These are phyloP conservation scores for Mormyrus iriodes DNA, from an alignment of 2,113 vertebrate species.

Conservation along the genomic window DNA sequence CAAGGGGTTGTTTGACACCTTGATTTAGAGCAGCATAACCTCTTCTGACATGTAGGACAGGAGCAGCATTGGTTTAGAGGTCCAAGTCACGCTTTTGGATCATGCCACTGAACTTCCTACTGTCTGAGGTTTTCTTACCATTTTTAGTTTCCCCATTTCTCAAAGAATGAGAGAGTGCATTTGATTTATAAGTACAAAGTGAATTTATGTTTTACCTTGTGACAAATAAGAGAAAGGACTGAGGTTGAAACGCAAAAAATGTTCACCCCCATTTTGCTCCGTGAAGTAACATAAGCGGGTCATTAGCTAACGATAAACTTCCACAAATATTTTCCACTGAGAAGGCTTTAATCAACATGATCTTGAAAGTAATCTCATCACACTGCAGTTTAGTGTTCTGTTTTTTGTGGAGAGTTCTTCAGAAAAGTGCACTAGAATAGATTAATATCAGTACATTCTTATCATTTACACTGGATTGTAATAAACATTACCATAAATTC, in stretches of 20 bases:
- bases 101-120: not conserved
- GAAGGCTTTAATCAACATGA: not conserved
- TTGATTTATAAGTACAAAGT: not conserved
- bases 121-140: not conserved
- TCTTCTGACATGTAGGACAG: not conserved
- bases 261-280: not conserved
- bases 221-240: not conserved
- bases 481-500: not conserved
- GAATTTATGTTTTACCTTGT: not conserved
- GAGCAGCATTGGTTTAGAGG: not conserved
- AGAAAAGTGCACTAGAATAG: not conserved
- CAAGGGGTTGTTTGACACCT: not conserved
- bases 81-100: conserved; percentile 7
- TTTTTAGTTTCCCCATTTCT: not conserved
- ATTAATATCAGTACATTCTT: not conserved
- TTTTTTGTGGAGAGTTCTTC: not conserved
- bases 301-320: conserved; percentile 10
- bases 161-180: not conserved
- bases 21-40: conserved; percentile 13
- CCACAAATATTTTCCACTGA: conserved; percentile 2
- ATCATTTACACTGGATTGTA: not conserved
- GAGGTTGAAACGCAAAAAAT: not conserved
- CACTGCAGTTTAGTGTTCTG: not conserved
- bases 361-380: conserved; percentile 5
- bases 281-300: not conserved